Conservation (phyloP, 2,797 vertebrate genomes). For the Spinus pinus region DNA sequence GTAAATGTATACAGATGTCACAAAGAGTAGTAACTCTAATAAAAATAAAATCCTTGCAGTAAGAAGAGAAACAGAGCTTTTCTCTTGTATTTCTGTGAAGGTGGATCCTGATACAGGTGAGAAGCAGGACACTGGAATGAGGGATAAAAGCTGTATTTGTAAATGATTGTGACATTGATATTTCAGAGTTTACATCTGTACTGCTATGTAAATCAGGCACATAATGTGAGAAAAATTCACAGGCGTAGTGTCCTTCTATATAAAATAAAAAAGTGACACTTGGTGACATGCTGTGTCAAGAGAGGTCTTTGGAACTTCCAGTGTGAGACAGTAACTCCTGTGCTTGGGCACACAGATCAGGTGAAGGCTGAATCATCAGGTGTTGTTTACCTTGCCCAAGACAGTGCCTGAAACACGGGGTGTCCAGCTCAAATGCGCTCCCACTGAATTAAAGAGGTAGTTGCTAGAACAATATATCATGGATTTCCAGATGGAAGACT, state of each 20-base stretch:
- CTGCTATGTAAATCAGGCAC: background rate
- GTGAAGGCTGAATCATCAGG: background rate
- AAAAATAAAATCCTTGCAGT: background rate
- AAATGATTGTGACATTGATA: fast-evolving
- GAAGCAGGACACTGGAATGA: background rate
- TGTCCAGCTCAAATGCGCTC: background rate
- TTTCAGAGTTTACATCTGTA: background rate
- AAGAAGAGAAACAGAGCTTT: background rate
- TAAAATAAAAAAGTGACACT: background rate
- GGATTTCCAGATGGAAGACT: constrained; percentile 1
- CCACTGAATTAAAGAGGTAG: background rate
- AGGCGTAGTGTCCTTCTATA: background rate
- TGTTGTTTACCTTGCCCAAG: background rate
- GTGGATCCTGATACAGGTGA: background rate
- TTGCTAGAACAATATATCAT: background rate
- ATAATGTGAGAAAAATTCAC: background rate
- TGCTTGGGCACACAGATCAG: background rate
- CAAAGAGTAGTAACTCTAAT: background rate
- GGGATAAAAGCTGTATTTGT: background rate
- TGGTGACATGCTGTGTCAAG: background rate
- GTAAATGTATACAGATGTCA: background rate
- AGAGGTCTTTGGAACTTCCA: background rate
- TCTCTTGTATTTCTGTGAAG: background rate
- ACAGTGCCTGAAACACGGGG: background rate
- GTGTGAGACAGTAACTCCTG: background rate